Evolutionary conservation across 92 coral and sea anemone genomes (phyloP).

Genomic region (Actinostola sp.): DNA sequence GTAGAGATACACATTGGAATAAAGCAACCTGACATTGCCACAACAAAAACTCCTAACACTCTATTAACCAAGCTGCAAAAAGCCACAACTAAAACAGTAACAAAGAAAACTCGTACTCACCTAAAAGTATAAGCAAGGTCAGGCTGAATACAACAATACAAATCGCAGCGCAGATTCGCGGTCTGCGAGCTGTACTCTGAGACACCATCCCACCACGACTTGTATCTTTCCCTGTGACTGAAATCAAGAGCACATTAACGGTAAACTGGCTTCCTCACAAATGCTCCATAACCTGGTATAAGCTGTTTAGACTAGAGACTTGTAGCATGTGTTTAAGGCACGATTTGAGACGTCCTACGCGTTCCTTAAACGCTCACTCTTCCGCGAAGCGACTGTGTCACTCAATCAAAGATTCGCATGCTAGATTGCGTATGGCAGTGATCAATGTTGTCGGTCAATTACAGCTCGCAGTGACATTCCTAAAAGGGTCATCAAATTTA

Average conservation of each 20-base stretch:
- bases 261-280: constrained; percentile 13
- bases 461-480: constrained; percentile 26
- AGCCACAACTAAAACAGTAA: constrained; percentile 10
- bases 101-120: constrained; percentile 16
- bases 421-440: constrained; percentile 40
- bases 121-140: constrained; percentile 12
- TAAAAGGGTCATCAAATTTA: constrained; percentile 18
- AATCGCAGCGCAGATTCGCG: constrained; percentile 15
- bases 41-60: constrained; percentile 32
- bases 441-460: constrained; percentile 33
- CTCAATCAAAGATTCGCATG: constrained; percentile 26
- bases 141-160: constrained; percentile 4
- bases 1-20: constrained; percentile 11
- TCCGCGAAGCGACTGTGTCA: constrained; percentile 25
- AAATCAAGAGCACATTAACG: constrained; percentile 25
- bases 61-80: constrained; percentile 27
- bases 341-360: constrained; percentile 25
- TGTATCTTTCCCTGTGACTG: constrained; percentile 26
- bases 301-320: not conserved
- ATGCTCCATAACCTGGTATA: constrained; percentile 8
- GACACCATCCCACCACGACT: constrained; percentile 22
- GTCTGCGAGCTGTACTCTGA: constrained; percentile 2
- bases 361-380: constrained; percentile 16
- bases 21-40: constrained; percentile 1
- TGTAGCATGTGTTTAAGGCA: constrained; percentile 13